These are phyloP conservation scores for Alfaro cultratus DNA, from an alignment of 2,797 vertebrate species.

Conservation along the genomic window DNA sequence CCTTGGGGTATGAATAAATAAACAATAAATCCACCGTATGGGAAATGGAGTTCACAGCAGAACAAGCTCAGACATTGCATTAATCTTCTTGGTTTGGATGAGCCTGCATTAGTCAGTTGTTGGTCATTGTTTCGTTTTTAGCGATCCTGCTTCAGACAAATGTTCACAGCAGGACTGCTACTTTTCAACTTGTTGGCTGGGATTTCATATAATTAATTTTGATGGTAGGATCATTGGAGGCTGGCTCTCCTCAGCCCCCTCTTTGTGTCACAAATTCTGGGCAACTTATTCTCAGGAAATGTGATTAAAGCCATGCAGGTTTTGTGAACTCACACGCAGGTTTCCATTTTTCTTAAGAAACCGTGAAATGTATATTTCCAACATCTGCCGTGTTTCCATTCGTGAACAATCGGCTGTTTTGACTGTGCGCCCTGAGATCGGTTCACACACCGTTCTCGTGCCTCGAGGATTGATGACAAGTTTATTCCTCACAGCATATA, in stretches of 20 bases:
- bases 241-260: not conserved
- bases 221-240: not conserved
- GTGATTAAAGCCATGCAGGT: not conserved
- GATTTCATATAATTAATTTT: constrained; percentile 5
- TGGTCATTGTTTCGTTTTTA: not conserved
- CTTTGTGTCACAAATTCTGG: not conserved
- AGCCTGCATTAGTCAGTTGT: not conserved
- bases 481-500: constrained; percentile 62
- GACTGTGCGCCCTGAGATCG: not conserved
- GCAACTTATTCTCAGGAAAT: not conserved
- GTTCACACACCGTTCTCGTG: constrained; percentile 15
- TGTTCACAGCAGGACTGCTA: not conserved
- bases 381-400: not conserved
- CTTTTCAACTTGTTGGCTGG: not conserved
- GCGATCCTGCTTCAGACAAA: not conserved
- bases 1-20: no score
- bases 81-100: not conserved
- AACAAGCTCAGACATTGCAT: not conserved
- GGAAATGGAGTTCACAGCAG: no score
- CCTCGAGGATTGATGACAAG: constrained; percentile 60
- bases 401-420: not conserved
- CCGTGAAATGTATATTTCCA: not conserved
- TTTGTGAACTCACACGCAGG: not conserved
- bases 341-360: not conserved
- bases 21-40: no score